Base-by-base conservation (phyloP, 2,888 invertebrate genomes). In the Sarcophaga subvicina region DNA sequence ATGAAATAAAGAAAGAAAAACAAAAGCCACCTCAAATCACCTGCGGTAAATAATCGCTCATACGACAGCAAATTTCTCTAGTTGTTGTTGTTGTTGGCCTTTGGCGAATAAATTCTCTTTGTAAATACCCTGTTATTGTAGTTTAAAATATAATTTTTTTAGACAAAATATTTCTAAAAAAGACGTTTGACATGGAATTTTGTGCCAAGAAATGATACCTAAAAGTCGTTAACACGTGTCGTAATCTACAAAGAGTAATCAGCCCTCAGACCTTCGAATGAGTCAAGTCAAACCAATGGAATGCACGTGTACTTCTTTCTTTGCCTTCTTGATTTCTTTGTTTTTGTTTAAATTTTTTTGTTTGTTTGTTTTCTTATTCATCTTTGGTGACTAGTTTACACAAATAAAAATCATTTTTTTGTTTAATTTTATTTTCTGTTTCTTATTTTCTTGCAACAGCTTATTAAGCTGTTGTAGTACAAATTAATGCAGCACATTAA, bases 211-310 rank as follows among this genome's bases (percentile, higher is more conserved):
- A 60, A 59, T 59, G 47, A 20, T 66, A 66, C 69, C 71, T n/a
- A 60, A 66, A 72, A 72, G 71, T 60, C 71, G 77, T 71, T 77
- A 71, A 27, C 70, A 71, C 54, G 47, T 66, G 59, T 71, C 59
- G 11, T 64, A 25, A 62, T 62, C 17, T 14, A 17, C 54, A 17
- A 54, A 54, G 17, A 3, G 54, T 14, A 54, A 14, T 54, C 54
- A 17, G 14, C 17, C 2, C 17, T 1, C 17, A 62, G 62, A 17
- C 62, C 4, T n/a, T 20, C 10, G 20, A 20, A 22, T 11, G 11
- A 62, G n/a, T 62, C 22, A 62, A 8, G 14, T 8, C 22, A n/a
- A 62, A 10, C 62, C n/a, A 62, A 62, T 22, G 20, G n/a, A 62
- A 62, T 62, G 22, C 62, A 62, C 62, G 22, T 62, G 62, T n/a